Conservation (phyloP, 2,888 invertebrate genomes). For the Odontocolon sp. region DNA sequence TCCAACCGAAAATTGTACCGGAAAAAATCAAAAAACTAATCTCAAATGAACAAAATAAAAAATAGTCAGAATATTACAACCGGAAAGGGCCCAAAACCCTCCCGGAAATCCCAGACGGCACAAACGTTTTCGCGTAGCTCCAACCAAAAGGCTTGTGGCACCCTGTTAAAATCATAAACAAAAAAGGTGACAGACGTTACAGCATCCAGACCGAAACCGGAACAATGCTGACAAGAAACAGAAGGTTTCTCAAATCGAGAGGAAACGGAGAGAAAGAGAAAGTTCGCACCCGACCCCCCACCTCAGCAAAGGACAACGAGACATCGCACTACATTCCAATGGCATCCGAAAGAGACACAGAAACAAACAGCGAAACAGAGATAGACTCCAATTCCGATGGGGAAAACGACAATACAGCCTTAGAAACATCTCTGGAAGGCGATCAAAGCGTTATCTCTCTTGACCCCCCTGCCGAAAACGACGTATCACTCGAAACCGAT, state of each 20-base stretch:
- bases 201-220: slow-evolving; percentile 7
- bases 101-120: slow-evolving; percentile 1
- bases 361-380: background rate
- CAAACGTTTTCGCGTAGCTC: slow-evolving; percentile 15
- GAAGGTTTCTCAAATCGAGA: slow-evolving; percentile 37
- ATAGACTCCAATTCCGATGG: background rate
- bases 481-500: slow-evolving; percentile 7
- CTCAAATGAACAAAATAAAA: slow-evolving; percentile 1
- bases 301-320: background rate
- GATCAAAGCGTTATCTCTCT: background rate
- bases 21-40: slow-evolving; percentile 7
- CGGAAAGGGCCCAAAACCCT: slow-evolving; percentile 19
- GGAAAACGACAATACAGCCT: background rate
- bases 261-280: background rate
- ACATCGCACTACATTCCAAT: background rate
- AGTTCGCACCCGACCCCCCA: background rate
- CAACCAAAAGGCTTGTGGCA: slow-evolving; percentile 35
- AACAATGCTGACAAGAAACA: slow-evolving; percentile 32
- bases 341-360: background rate
- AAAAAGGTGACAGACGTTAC: slow-evolving; percentile 24
- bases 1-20: slow-evolving; percentile 8
- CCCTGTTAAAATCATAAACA: slow-evolving; percentile 29
- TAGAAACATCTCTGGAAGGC: background rate
- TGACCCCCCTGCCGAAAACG: background rate
- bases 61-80: slow-evolving; percentile 28